Conservation (phyloP, 2,113 vertebrate species). For the Phaethornis superciliosus region DNA sequence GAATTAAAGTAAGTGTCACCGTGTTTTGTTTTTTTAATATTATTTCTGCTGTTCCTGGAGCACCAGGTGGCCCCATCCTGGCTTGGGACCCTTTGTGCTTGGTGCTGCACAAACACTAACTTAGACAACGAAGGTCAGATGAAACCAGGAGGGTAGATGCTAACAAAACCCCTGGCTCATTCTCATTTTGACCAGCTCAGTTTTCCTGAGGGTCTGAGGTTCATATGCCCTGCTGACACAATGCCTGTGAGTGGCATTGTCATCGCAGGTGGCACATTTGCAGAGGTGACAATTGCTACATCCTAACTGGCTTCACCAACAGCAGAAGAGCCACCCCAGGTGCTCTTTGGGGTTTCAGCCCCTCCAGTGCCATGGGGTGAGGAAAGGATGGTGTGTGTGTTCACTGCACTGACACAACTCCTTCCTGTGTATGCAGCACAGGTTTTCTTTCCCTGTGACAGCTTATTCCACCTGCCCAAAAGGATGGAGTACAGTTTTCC, state of each 20-base stretch:
- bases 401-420: not conserved
- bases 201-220: not conserved
- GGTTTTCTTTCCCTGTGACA: not conserved
- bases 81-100: not conserved
- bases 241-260: not conserved
- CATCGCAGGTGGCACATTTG: not conserved
- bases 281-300: not conserved
- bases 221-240: not conserved
- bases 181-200: not conserved
- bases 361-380: rapidly evolving
- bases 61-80: not conserved
- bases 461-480: not conserved
- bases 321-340: not conserved
- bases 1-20: not conserved
- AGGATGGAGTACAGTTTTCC: not conserved
- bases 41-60: not conserved
- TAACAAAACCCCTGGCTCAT: not conserved
- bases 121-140: not conserved
- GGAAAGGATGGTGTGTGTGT: not conserved
- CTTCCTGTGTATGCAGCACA: not conserved
- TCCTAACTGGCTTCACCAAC: not conserved
- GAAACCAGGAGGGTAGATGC: not conserved
- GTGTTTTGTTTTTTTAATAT: not conserved
- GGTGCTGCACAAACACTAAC: not conserved
- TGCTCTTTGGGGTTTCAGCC: not conserved